Percentiles rank a stretch among this genome's conserved stretches.
Evolutionary conservation across 2,888 invertebrate species (phyloP).

Genomic region (Oasisia sp.): DNA sequence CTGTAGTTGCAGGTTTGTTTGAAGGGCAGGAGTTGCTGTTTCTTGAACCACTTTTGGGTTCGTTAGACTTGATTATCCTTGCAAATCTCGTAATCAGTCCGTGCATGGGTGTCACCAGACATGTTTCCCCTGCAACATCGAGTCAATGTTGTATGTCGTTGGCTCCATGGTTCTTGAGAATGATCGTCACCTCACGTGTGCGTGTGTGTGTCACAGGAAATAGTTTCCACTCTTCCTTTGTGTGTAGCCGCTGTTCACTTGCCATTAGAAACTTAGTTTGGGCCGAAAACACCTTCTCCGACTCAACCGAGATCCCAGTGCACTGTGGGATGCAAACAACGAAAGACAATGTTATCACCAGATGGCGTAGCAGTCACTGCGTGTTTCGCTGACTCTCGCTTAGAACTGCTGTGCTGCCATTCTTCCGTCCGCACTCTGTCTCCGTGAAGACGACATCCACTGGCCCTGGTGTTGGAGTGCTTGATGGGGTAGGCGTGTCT

Average conservation of each 20-base stretch:
- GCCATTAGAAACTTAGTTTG: conserved; percentile 7
- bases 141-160: conserved; percentile 9
- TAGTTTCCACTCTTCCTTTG: background rate
- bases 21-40: background rate
- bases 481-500: conserved; percentile 13
- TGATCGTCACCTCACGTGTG: background rate
- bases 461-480: background rate
- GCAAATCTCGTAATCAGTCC: background rate
- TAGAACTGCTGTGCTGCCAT: background rate
- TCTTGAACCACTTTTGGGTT: conserved; percentile 6
- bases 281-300: background rate
- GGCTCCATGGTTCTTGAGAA: background rate
- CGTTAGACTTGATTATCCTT: background rate
- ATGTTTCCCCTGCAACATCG: conserved; percentile 1
- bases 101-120: background rate
- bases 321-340: background rate
- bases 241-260: background rate
- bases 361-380: background rate
- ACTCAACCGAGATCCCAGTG: background rate
- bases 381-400: conserved; percentile 2
- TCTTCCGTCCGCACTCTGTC: background rate
- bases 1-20: background rate
- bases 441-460: background rate
- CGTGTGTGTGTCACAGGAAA: conserved; percentile 8
- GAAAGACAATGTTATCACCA: background rate